Evolutionary conservation across 2,888 invertebrate species (phyloP).

Genomic region (Periphyllus acericola): DNA sequence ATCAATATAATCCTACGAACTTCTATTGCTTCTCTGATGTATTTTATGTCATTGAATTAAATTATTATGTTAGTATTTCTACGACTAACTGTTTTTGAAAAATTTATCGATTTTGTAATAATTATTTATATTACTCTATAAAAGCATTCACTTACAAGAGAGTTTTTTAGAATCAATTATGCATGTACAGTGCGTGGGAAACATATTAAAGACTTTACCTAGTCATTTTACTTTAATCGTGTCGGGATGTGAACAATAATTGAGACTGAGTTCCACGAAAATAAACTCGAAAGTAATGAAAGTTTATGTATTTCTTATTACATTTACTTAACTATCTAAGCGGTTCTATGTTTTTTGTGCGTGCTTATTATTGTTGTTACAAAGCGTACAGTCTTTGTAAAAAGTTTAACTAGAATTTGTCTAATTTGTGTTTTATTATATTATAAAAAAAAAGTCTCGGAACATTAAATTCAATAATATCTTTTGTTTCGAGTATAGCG

Average conservation of each 20-base stretch:
- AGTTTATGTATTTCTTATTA: not conserved
- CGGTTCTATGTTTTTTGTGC: not conserved
- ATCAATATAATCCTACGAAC: slow-evolving; percentile 1
- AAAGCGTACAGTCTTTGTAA: not conserved
- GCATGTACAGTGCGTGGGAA: not conserved
- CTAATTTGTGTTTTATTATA: not conserved
- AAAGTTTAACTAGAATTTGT: not conserved
- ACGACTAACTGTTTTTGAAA: not conserved
- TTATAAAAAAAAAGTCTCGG: not conserved
- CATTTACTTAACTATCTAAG: not conserved
- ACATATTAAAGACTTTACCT: not conserved
- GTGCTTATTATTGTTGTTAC: not conserved
- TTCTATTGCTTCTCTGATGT: not conserved
- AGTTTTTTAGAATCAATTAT: not conserved
- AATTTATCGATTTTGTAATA: not conserved
- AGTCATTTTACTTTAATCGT: not conserved
- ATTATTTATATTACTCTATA: not conserved
- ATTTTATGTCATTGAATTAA: not conserved
- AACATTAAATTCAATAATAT: not conserved
- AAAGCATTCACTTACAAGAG: not conserved
- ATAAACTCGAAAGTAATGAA: not conserved
- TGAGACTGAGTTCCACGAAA: not conserved
- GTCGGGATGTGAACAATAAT: not conserved
- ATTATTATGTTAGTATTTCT: not conserved
- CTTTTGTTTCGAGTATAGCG: not conserved